phyloP scores from a whole-genome alignment of 2,797 vertebrate genomes.

The Sebastes nivosus region DNA sequence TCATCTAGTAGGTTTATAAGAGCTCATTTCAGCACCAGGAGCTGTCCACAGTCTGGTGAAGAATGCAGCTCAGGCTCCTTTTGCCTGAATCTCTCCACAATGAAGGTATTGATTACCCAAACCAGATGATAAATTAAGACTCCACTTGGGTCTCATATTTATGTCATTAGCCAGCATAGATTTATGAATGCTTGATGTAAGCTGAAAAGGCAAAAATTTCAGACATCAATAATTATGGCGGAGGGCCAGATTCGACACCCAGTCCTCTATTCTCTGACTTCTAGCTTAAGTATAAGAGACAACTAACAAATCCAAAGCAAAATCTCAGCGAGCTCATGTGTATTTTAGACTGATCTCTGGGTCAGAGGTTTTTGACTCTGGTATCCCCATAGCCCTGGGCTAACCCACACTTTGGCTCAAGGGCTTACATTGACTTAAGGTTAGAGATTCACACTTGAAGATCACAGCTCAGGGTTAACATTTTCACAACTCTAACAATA shows the following conservation, averaged over 20 bases:
- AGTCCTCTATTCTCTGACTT: neutral
- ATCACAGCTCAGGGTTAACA: conserved; percentile 6
- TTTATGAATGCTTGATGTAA: neutral
- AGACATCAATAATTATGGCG: neutral
- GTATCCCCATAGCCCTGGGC: neutral
- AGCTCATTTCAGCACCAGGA: neutral
- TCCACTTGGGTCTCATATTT: neutral
- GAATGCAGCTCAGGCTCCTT: neutral
- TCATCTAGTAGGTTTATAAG: neutral
- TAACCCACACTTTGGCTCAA: conserved; percentile 4
- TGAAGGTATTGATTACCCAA: conserved; percentile 18
- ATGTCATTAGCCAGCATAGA: neutral
- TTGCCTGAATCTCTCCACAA: conserved; percentile 2
- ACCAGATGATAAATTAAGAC: conserved; percentile 15
- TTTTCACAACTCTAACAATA: neutral
- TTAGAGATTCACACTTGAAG: conserved; percentile 10
- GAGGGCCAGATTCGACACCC: neutral
- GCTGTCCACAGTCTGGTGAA: neutral
- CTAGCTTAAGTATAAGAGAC: neutral
- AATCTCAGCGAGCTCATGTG: conserved; percentile 2
- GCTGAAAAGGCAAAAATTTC: neutral
- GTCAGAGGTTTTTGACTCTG: conserved; percentile 10
- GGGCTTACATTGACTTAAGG: neutral
- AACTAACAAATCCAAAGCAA: neutral
- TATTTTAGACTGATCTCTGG: conserved; percentile 11